A percentile compares a stretch with the other conserved stretches of the same genome.
These are phyloP conservation scores for Gortyna flavago DNA, from an alignment of 2,888 invertebrate genomes.

Conservation along the genomic window DNA sequence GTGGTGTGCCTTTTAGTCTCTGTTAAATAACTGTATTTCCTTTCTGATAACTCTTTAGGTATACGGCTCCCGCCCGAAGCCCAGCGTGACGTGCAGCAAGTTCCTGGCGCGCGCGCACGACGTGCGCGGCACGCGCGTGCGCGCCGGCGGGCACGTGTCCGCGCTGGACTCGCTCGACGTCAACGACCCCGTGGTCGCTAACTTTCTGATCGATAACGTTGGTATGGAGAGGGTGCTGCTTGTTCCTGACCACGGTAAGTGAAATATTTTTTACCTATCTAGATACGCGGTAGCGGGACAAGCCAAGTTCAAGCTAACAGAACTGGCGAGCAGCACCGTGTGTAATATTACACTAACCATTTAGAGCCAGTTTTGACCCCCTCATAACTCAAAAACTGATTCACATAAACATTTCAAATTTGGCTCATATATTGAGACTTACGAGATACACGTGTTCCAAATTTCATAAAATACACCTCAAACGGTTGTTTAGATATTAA, in stretches of 20 bases:
- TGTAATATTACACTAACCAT: too few relatives aligned
- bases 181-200: slow-evolving; percentile 94
- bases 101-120: slow-evolving; percentile 89
- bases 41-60: slow-evolving; percentile 66
- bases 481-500: too few relatives aligned
- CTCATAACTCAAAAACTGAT: too few relatives aligned
- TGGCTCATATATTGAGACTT: too few relatives aligned
- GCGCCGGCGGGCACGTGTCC: slow-evolving; percentile 82
- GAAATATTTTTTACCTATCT: too few relatives aligned
- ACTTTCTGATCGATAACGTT: slow-evolving; percentile 95
- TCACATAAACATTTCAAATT: too few relatives aligned
- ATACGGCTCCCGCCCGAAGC: slow-evolving; percentile 83
- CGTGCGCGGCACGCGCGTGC: slow-evolving; percentile 84
- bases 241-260: slow-evolving; percentile 91
- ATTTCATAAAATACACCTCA: too few relatives aligned
- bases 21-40: not conserved
- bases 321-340: too few relatives aligned
- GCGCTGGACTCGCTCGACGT: slow-evolving; percentile 94
- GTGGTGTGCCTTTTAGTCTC: not conserved
- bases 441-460: too few relatives aligned
- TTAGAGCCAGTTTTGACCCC: too few relatives aligned
- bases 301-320: too few relatives aligned
- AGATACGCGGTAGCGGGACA: too few relatives aligned
- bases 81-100: slow-evolving; percentile 91
- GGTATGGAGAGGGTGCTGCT: slow-evolving; percentile 94